Base-by-base conservation (phyloP, 2,797 vertebrate species). In the Gadopsis bispinosus region DNA sequence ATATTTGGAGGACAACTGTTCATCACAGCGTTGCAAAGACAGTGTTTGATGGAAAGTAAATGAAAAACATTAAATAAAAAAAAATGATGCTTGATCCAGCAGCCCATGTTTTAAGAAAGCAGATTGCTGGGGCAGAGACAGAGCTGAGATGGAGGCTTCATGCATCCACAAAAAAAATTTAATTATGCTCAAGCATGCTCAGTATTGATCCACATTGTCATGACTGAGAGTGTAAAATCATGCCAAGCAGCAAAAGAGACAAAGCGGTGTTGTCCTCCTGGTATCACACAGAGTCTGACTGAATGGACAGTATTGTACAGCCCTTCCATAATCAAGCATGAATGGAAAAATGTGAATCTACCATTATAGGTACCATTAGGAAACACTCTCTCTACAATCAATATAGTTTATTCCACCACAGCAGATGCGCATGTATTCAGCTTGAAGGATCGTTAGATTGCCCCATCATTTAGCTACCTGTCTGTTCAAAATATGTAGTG, bases 191-290 rank as follows among this genome's bases (percentile, higher is more conserved):
- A 54, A 70, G 33, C 69, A 63, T 72, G 81, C 77, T 81, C 51
- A 6, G 56, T 87, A 87, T 88, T 83, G 87, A 89, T 91, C 69
- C 35, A 61, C 10, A 5, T 39, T 59, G 64, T 63, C 17, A 47
- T 76, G 73, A 72, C 73, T 73, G 45, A 75, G 43, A n/a, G n/a
- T 35, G 29, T 75, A 61, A 70, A 83, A 82, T 77, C 54, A 37
- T 53, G 51, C 22, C 55, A 43, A 62, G 64, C 64, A 70, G 79
- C 59, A 71, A 37, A 62, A 43, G 26, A 73, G 54, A 77, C 66
- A 74, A 69, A 79, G 41, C 56, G 26, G 22, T 55, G 51, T 70
- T 48, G 39, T 77, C 55, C 20, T 65, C 55, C 20, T 39, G 47
- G 19, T 45, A 54, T 81, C 69, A 50, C 59, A 64, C 26, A 29